A percentile compares a stretch with the other conserved stretches of the same genome.
phyloP scores from a whole-genome alignment of 2,113 vertebrate species.

The Nothoprocta pentlandii region DNA sequence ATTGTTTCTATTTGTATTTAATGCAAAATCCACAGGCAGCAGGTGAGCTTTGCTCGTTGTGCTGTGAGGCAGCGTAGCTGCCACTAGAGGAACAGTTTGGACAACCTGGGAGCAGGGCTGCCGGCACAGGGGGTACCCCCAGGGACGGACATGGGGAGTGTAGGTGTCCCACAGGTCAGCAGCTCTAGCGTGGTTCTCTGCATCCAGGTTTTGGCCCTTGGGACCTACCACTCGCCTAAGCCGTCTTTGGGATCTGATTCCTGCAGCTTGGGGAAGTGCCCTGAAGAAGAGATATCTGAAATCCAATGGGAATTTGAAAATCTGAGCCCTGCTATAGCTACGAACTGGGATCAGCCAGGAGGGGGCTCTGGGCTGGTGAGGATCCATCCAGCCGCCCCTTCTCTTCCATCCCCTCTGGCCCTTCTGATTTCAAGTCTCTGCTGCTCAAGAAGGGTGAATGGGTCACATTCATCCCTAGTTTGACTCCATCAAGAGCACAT shows the following conservation, averaged over 20 bases:
- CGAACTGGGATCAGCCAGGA: background rate
- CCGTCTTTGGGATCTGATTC: background rate
- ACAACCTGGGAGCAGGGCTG: background rate
- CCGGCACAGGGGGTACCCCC: background rate
- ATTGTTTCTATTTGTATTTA: background rate
- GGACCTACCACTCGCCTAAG: background rate
- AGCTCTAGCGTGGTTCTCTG: background rate
- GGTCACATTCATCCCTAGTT: background rate
- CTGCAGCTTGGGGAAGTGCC: background rate
- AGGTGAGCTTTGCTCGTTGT: background rate
- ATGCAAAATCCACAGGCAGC: rapidly evolving
- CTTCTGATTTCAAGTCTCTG: background rate
- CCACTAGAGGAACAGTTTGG: background rate
- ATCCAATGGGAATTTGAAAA: background rate
- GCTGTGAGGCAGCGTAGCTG: background rate
- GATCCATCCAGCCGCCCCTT: background rate
- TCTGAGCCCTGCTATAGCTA: background rate
- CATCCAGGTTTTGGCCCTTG: background rate
- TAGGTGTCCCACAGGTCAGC: background rate
- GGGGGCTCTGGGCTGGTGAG: background rate
- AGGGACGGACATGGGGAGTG: background rate
- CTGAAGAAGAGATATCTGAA: rapidly evolving
- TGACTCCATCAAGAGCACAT: background rate
- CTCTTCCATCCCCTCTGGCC: background rate
- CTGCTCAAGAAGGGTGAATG: background rate